phyloP scores from a whole-genome alignment of 2,888 invertebrate genomes.

The Chironomus tentans region DNA sequence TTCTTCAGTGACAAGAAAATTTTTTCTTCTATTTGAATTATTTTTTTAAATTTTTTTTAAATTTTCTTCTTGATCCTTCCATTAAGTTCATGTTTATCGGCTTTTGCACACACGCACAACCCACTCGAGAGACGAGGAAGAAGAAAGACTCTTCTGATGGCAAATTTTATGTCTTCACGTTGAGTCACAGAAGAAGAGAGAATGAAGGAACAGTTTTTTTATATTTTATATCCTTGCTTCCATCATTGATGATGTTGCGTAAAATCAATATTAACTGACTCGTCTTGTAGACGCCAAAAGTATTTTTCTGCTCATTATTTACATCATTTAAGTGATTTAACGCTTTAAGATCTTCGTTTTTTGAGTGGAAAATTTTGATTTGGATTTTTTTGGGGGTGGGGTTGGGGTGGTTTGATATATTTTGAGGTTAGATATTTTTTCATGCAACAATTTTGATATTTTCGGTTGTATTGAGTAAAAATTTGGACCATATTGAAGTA shows the following conservation, averaged over 20 bases:
- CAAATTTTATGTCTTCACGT: too few relatives aligned
- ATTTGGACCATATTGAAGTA: too few relatives aligned
- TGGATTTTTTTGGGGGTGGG: too few relatives aligned
- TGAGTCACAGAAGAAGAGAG: too few relatives aligned
- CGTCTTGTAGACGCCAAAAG: conserved; percentile 27
- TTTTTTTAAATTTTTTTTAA: not conserved
- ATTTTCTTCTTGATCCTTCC: not conserved
- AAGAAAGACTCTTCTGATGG: too few relatives aligned
- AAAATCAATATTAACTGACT: conserved; percentile 28
- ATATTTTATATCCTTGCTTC: not conserved
- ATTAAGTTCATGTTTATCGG: not conserved
- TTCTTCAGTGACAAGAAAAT: not conserved
- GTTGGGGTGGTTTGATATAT: too few relatives aligned
- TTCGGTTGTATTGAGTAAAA: too few relatives aligned
- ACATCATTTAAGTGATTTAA: not conserved
- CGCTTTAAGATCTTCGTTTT: not conserved
- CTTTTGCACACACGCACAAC: not conserved
- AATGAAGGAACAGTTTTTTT: too few relatives aligned
- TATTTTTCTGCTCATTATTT: conserved; percentile 25
- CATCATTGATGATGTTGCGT: conserved; percentile 12
- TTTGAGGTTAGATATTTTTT: too few relatives aligned
- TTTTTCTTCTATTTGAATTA: not conserved
- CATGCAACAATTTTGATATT: too few relatives aligned
- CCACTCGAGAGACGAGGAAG: too few relatives aligned
- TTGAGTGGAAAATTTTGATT: too few relatives aligned